Conservation (phyloP, 2,888 invertebrate genomes). For the Andrena fulva region DNA sequence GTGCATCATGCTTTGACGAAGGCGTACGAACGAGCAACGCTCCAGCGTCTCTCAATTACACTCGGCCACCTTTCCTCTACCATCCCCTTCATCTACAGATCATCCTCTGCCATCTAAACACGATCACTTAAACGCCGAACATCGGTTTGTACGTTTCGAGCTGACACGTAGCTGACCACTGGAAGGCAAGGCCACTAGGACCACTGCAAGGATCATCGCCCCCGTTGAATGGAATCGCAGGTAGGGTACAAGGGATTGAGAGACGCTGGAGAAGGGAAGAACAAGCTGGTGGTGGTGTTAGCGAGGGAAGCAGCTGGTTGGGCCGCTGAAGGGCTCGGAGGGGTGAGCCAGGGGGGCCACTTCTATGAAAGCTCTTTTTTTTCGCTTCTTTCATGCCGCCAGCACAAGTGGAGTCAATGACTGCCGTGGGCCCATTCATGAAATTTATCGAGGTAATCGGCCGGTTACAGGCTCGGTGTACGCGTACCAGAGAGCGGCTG, state of each 20-base stretch:
- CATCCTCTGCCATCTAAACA: neutral
- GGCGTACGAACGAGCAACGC: slow-evolving; percentile 22
- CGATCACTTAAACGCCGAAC: neutral
- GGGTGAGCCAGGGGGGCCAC: slow-evolving; percentile 37
- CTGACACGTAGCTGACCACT: too few relatives aligned
- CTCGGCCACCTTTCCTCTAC: neutral
- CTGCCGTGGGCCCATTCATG: slow-evolving; percentile 73
- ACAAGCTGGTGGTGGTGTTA: slow-evolving; percentile 19
- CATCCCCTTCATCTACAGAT: too few relatives aligned
- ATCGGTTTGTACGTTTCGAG: too few relatives aligned
- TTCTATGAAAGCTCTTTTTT: slow-evolving; percentile 59
- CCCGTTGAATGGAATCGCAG: neutral
- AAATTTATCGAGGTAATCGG: slow-evolving; percentile 76
- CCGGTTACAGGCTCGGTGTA: slow-evolving; percentile 52
- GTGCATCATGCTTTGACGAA: slow-evolving; percentile 75
- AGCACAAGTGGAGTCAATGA: slow-evolving; percentile 71
- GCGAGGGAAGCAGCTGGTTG: slow-evolving; percentile 40
- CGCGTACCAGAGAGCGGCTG: slow-evolving; percentile 25
- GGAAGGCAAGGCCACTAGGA: neutral
- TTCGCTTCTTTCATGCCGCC: slow-evolving; percentile 57
- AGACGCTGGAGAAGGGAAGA: slow-evolving; percentile 38
- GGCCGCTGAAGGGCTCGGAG: slow-evolving; percentile 21
- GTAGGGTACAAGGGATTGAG: slow-evolving; percentile 24
- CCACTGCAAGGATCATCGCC: neutral
- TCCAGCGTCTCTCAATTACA: slow-evolving; percentile 26